These are phyloP conservation scores for Zophobas atratus DNA, from an alignment of 1,140 invertebrate genomes.

Conservation along the genomic window DNA sequence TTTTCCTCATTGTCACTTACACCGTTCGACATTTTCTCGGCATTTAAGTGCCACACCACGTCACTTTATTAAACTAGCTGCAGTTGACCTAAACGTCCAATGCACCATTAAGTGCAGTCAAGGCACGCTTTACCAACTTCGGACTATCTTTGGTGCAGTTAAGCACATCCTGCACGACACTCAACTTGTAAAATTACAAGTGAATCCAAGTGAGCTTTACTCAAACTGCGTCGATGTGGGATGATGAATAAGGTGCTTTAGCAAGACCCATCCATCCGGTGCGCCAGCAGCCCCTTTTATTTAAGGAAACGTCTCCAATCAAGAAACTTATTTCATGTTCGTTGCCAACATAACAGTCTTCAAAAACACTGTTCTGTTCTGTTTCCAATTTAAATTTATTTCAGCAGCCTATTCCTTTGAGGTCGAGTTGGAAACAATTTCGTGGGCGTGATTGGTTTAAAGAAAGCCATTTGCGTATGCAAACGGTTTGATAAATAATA, in stretches of 20 bases:
- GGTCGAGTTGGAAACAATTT: slow-evolving; percentile 48
- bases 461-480: slow-evolving; percentile 48
- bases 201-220: neutral
- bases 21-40: too few relatives aligned
- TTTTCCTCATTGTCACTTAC: too few relatives aligned
- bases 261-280: slow-evolving; percentile 29
- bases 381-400: slow-evolving; percentile 49
- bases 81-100: too few relatives aligned
- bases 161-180: neutral
- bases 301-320: slow-evolving; percentile 36
- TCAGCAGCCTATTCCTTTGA: slow-evolving; percentile 45
- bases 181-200: neutral
- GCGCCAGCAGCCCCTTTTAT: slow-evolving; percentile 14
- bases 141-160: neutral
- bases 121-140: neutral
- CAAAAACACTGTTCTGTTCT: slow-evolving; percentile 38
- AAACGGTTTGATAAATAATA: slow-evolving; percentile 48
- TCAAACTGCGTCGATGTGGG: neutral
- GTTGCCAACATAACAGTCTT: slow-evolving; percentile 41
- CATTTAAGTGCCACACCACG: too few relatives aligned
- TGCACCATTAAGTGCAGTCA: neutral
- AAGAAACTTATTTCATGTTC: slow-evolving; percentile 43
- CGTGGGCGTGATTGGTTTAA: slow-evolving; percentile 47
- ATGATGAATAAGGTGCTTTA: slow-evolving; percentile 20
- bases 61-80: too few relatives aligned